A percentile compares a stretch with the other conserved stretches of the same genome.
These are phyloP conservation scores for Engraulis encrasicolus DNA, from an alignment of 2,113 vertebrate genomes.

Conservation along the genomic window DNA sequence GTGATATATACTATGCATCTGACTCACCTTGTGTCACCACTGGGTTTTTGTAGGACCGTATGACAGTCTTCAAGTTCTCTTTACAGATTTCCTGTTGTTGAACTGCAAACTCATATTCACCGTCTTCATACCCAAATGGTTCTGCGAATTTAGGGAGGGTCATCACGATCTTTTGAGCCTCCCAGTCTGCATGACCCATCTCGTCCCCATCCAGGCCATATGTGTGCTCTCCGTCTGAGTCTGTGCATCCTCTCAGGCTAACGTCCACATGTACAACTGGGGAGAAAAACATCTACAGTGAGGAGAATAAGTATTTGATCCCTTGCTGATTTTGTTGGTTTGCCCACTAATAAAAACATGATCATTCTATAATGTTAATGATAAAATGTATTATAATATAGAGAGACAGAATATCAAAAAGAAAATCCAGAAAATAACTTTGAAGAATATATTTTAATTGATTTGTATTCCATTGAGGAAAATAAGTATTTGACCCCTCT, in stretches of 20 bases:
- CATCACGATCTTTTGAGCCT: too few species aligned
- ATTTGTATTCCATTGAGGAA: too few species aligned
- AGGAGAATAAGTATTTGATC: too few species aligned
- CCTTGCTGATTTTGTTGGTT: too few species aligned
- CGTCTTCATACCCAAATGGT: rapidly evolving
- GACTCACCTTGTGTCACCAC: constrained; percentile 37
- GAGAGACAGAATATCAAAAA: too few species aligned
- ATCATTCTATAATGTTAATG: too few species aligned
- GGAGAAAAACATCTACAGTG: not conserved
- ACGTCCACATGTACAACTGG: not conserved
- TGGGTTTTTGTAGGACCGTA: not conserved
- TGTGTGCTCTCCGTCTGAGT: constrained; percentile 18
- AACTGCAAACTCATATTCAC: rapidly evolving
- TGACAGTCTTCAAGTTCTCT: not conserved
- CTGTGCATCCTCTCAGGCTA: rapidly evolving
- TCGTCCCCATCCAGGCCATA: constrained; percentile 38
- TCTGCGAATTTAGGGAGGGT: constrained; percentile 43
- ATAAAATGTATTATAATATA: too few species aligned
- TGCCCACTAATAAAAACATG: too few species aligned
- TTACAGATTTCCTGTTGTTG: rapidly evolving
- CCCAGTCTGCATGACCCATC: constrained; percentile 38
- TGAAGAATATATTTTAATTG: too few species aligned
- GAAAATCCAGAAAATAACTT: too few species aligned
- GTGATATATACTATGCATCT: too few species aligned
- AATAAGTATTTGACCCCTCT: too few species aligned